phyloP scores from a whole-genome alignment of 2,888 invertebrate species.

The Lycia hirtaria region DNA sequence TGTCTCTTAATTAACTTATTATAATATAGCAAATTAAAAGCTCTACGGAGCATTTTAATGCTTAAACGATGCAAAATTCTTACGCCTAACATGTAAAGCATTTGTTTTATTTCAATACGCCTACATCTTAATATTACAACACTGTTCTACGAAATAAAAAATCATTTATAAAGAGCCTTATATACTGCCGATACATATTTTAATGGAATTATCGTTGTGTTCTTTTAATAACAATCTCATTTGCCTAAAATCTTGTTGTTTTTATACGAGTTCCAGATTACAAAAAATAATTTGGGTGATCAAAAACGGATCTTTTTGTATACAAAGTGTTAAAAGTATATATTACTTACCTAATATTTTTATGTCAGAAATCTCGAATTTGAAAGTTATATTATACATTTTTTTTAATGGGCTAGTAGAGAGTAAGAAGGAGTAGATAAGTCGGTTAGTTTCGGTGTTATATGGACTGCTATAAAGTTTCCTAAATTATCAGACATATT shows the following conservation, averaged over 20 bases:
- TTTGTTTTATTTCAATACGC: conserved; percentile 4
- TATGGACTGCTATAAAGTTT: too few relatives aligned
- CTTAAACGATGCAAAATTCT: background rate
- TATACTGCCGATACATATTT: conserved; percentile 5
- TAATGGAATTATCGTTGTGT: conserved; percentile 4
- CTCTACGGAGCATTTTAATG: background rate
- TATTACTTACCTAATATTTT: too few relatives aligned
- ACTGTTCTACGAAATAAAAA: conserved; percentile 5
- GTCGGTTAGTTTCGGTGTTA: too few relatives aligned
- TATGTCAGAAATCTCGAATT: too few relatives aligned
- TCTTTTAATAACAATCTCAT: background rate
- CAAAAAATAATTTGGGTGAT: too few relatives aligned
- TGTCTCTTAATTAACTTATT: background rate
- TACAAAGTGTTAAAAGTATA: too few relatives aligned
- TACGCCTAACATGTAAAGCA: conserved; percentile 22
- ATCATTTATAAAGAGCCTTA: conserved; percentile 1
- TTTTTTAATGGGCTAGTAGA: too few relatives aligned
- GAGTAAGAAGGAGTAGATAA: too few relatives aligned
- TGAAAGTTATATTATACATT: too few relatives aligned
- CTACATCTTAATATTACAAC: conserved; percentile 12
- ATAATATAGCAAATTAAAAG: background rate
- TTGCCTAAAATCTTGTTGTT: background rate
- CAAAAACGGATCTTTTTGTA: too few relatives aligned
- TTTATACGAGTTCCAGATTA: background rate
- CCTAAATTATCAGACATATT: too few relatives aligned